phyloP scores from a whole-genome alignment of 2,888 invertebrate genomes.

The Clitarchus hookeri region DNA sequence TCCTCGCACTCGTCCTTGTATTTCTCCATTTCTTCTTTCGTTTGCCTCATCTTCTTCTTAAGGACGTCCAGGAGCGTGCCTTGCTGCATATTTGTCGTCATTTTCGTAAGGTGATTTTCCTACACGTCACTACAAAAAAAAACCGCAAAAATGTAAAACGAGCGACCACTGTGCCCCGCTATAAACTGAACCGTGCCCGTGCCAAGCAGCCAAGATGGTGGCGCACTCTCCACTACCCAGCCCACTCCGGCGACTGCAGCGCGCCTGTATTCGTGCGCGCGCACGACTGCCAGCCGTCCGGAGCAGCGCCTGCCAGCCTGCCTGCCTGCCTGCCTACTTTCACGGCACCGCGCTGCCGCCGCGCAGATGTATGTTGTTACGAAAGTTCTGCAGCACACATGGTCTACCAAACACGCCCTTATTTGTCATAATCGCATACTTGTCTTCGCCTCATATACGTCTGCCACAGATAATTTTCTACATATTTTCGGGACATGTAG shows the following conservation, averaged over 20 bases:
- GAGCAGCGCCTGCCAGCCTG: neutral
- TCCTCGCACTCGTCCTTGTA: conserved; percentile 98
- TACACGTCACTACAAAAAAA: conserved; percentile 34
- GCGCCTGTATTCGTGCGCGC: conserved; percentile 48
- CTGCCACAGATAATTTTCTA: too few species aligned
- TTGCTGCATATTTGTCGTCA: conserved; percentile 90
- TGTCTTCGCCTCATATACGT: too few species aligned
- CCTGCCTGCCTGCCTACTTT: neutral
- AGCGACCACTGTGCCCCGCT: conserved; percentile 36
- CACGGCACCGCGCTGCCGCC: neutral
- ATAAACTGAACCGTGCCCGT: neutral
- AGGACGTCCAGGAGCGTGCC: conserved; percentile 94
- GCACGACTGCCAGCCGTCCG: conserved; percentile 52
- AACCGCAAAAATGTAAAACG: conserved; percentile 19
- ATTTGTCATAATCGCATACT: neutral
- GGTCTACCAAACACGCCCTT: neutral
- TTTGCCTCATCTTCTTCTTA: conserved; percentile 99
- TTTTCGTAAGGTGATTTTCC: conserved; percentile 55
- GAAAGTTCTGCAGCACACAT: neutral
- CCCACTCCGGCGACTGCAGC: conserved; percentile 31
- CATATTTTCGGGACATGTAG: too few species aligned
- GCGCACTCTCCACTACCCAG: conserved; percentile 35
- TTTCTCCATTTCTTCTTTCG: conserved; percentile 98
- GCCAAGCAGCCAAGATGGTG: conserved; percentile 44
- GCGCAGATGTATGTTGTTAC: neutral